Conservation (phyloP, 2,797 vertebrate genomes). For the Moxostoma hubbsi region DNA sequence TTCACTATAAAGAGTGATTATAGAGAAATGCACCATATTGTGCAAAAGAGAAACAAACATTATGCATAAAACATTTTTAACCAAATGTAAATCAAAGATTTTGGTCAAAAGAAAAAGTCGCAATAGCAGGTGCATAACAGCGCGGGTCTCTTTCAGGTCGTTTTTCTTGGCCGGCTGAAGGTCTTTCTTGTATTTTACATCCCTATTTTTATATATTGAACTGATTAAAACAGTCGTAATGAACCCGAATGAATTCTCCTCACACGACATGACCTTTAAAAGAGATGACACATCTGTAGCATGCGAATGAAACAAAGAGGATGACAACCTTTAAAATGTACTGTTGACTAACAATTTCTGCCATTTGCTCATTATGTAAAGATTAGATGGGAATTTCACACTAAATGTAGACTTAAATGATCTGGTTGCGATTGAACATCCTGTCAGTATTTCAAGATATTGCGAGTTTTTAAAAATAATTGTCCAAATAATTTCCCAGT, state of each 20-base stretch:
- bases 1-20: neutral
- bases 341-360: neutral
- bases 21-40: neutral
- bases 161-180: neutral
- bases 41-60: neutral
- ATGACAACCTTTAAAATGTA: neutral
- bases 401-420: neutral
- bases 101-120: neutral
- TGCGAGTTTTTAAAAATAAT: too few species aligned
- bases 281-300: neutral
- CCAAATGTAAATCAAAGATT: neutral
- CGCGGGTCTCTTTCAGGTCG: constrained; percentile 12
- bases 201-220: constrained; percentile 7
- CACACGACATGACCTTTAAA: neutral
- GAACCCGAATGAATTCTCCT: neutral
- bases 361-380: neutral
- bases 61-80: neutral
- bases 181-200: constrained; percentile 13
- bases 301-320: neutral
- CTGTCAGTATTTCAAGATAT: too few species aligned
- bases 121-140: neutral
- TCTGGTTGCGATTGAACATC: neutral
- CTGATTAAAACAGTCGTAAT: constrained; percentile 5
- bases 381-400: neutral
- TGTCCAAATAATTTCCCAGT: too few species aligned